Evolutionary conservation across 2,888 invertebrate genomes (phyloP).

Genomic region (Andrena marginata): DNA sequence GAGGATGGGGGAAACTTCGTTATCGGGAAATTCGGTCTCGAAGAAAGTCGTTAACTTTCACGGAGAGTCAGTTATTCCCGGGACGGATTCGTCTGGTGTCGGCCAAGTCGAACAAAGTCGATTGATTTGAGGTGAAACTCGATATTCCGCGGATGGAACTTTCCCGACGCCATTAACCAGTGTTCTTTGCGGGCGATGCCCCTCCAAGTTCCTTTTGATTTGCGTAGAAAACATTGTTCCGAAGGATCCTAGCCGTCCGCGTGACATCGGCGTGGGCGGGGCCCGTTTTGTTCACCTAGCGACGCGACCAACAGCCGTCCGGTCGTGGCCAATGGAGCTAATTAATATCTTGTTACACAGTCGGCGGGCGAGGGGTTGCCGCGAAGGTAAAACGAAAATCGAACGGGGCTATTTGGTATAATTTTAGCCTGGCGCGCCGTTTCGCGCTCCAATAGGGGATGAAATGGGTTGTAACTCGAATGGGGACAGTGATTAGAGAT

Average conservation of each 20-base stretch:
- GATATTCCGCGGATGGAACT: constrained; percentile 66
- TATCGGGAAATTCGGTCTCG: constrained; percentile 75
- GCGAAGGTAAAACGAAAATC: not conserved
- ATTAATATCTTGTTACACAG: constrained; percentile 30
- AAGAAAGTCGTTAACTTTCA: constrained; percentile 76
- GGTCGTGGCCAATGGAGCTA: constrained; percentile 1
- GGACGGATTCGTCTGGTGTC: constrained; percentile 66
- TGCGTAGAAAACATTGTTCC: constrained; percentile 54
- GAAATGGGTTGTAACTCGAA: too few relatives aligned
- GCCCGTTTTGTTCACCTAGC: not conserved
- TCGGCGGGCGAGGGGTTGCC: not conserved
- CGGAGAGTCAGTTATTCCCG: constrained; percentile 63
- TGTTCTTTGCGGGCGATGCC: constrained; percentile 48
- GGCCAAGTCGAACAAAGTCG: constrained; percentile 69
- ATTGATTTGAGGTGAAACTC: constrained; percentile 71
- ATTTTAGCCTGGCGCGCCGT: too few relatives aligned
- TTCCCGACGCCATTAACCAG: constrained; percentile 64
- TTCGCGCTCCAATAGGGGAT: too few relatives aligned
- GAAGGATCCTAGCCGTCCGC: not conserved
- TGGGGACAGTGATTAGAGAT: too few relatives aligned
- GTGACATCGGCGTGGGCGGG: not conserved
- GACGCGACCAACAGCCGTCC: not conserved
- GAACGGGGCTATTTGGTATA: too few relatives aligned
- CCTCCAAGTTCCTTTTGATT: constrained; percentile 53
- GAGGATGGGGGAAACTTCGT: constrained; percentile 71